Evolutionary conservation across 2,888 invertebrate species (phyloP).

Genomic region (Leptura quadrifasciata): DNA sequence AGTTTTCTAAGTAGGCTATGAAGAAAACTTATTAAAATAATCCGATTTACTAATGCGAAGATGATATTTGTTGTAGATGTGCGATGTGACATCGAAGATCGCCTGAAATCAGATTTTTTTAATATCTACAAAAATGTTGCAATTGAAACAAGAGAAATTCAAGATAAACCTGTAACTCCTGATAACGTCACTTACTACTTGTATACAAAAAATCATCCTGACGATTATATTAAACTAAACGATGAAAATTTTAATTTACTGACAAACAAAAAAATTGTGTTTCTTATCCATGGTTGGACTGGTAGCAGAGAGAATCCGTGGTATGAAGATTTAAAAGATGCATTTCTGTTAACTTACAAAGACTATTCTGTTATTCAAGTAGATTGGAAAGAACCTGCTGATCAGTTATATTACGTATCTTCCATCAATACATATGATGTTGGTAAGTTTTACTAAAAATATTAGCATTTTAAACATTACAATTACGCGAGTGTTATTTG

Average conservation of each 20-base stretch:
- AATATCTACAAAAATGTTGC: conserved; percentile 62
- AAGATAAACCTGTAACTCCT: conserved; percentile 57
- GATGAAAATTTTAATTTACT: conserved; percentile 55
- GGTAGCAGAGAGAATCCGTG: conserved; percentile 58
- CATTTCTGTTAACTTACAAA: conserved; percentile 58
- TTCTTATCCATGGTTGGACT: conserved; percentile 65
- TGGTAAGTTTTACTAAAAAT: conserved; percentile 56
- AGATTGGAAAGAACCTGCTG: conserved; percentile 64
- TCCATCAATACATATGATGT: conserved; percentile 65
- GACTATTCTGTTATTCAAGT: conserved; percentile 61
- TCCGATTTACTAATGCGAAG: no score
- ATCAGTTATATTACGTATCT: conserved; percentile 61
- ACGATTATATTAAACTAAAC: conserved; percentile 56
- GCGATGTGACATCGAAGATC: conserved; percentile 45
- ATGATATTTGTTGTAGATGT: conserved; percentile 37
- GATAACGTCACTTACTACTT: conserved; percentile 61
- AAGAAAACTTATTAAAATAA: no score
- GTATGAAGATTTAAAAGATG: conserved; percentile 63
- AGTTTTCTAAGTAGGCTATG: no score
- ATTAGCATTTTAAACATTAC: no score
- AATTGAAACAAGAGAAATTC: conserved; percentile 56
- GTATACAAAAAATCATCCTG: conserved; percentile 56
- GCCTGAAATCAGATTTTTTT: conserved; percentile 61
- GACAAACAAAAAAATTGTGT: conserved; percentile 55
- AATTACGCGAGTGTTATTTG: no score